Conservation (phyloP, 2,113 vertebrate species). For the Nesogale talazaci region DNA sequence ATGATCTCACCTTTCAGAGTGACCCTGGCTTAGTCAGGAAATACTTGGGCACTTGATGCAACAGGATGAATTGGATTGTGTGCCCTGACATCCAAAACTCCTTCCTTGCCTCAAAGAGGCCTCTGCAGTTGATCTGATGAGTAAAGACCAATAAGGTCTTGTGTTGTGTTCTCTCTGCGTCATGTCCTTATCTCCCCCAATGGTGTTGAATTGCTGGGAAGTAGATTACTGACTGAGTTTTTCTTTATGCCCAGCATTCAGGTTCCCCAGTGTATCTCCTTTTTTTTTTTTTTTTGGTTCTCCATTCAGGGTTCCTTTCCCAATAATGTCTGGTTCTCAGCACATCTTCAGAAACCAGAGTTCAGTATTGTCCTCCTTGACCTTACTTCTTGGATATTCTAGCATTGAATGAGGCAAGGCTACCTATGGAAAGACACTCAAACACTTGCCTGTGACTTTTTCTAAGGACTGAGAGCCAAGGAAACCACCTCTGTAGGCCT, state of each 20-base stretch:
- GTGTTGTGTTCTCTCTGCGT: not conserved
- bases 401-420: not conserved
- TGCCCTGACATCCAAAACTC: no score
- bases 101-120: not conserved
- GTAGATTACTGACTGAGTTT: not conserved
- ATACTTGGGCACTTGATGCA: not conserved
- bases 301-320: not conserved
- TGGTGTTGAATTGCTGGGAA: not conserved
- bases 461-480: not conserved
- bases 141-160: not conserved
- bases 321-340: not conserved
- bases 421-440: not conserved
- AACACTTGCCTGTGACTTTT: not conserved
- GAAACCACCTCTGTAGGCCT: not conserved
- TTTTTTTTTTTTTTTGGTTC: not conserved
- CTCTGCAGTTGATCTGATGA: not conserved
- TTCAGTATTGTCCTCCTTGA: not conserved
- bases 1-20: not conserved
- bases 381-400: not conserved
- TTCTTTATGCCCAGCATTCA: not conserved
- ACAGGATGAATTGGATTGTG: not conserved
- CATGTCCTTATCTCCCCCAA: not conserved
- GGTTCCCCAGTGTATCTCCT: not conserved
- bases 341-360: not conserved
- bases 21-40: not conserved